Base-by-base conservation (phyloP, 2,113 vertebrate species). In the Tiliqua scincoides region DNA sequence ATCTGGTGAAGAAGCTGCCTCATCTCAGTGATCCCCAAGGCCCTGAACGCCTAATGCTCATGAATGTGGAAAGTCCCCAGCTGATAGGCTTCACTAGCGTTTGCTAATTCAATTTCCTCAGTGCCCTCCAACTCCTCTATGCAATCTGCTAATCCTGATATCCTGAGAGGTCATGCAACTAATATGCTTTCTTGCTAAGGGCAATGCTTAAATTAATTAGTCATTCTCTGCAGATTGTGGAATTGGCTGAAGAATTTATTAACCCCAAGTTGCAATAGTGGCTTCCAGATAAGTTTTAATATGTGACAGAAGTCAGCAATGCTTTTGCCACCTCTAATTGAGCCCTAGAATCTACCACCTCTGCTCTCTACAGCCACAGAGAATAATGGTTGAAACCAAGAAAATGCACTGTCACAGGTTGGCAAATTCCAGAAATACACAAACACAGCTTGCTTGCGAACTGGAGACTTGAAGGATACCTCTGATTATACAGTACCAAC, bases 1-100 rank as follows among this genome's bases (percentile, higher is more conserved):
- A 74, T 86, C 70, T 81, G 78, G 68, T 18, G 32, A 62, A 65
- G 78, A 65, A 52, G 70, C 43, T 81, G 59, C 43, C 71, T 86
- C 23, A 10, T 74, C 59, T 81, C 76, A 23, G 10, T 27, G 72
- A 35, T 75, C 59, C 70, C 68, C n/a, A 54, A 65, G 85, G 78
- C 68, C 27, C 23, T 65, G n/a, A 86, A 52, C 32, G 32, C 43
- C 40, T 74, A 74, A 86, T 81, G 78, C 85, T 81, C 85, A 81
- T 12, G 43, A 81, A 52, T 65, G 70, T 81, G 78, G 85, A 86
- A 86, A 86, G 78, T 86, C 78, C 78, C 78, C 68, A 86, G 78
- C 37, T 79, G 76, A 79, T 72, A 57, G 18, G 84, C 37, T 80
- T 52, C 25, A 12, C 70, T 74, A 72, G n/a, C 57, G 30, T 86